Conservation (phyloP, 30 jellyfish, hydroid and myxozoan genomes). For the Hydractinia echinata region DNA sequence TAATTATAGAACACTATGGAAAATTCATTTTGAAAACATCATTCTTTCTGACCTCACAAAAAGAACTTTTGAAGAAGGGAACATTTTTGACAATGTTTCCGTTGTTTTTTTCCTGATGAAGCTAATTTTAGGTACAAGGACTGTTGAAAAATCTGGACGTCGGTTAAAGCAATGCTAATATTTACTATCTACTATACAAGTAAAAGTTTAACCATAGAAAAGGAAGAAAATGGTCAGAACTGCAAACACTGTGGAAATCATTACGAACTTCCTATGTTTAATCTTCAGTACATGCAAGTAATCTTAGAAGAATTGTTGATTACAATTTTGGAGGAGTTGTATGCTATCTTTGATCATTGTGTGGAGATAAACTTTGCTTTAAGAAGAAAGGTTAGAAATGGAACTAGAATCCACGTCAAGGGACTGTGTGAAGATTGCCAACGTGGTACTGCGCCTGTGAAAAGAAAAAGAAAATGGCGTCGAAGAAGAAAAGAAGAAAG, state of each 20-base stretch:
- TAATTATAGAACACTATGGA: not conserved
- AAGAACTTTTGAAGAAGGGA: not conserved
- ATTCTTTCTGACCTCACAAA: not conserved
- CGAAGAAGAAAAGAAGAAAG: no score
- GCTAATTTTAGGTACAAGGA: not conserved
- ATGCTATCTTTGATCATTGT: not conserved
- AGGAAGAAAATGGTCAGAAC: not conserved
- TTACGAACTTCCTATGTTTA: not conserved
- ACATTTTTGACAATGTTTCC: not conserved
- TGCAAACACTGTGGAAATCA: not conserved
- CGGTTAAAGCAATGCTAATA: not conserved
- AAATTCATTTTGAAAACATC: not conserved
- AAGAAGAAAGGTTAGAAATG: not conserved
- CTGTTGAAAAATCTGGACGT: not conserved
- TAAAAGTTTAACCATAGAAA: not conserved
- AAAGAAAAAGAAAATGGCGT: no score
- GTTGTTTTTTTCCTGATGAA: not conserved
- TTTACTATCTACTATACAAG: not conserved
- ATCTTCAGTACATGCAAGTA: not conserved
- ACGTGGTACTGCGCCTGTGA: no score
- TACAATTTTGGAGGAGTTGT: not conserved
- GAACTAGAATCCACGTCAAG: not conserved
- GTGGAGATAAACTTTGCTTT: not conserved
- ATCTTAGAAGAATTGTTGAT: not conserved
- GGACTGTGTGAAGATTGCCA: not conserved